phyloP scores from a whole-genome alignment of 2,797 vertebrate genomes.

The Amblyopsis hoosieri region DNA sequence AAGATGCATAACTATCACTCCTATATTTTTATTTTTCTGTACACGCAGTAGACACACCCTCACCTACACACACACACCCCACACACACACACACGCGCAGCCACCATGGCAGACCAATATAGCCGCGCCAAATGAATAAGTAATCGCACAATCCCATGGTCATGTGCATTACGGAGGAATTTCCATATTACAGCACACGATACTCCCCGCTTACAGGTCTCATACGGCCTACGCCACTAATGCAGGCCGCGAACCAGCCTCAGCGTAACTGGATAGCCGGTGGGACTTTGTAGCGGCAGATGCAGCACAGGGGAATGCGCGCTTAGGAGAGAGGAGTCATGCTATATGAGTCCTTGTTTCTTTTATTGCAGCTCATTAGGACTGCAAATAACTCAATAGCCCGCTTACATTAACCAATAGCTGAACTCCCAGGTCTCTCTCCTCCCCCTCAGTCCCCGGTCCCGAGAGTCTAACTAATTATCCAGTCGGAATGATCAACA shows the following conservation, averaged over 20 bases:
- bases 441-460: conserved; percentile 30
- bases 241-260: conserved; percentile 77
- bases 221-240: conserved; percentile 78
- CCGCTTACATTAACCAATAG: conserved; percentile 77
- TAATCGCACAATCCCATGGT: conserved; percentile 81
- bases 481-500: conserved; percentile 48
- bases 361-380: conserved; percentile 89
- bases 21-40: too few relatives aligned
- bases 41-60: not conserved
- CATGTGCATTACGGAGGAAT: conserved; percentile 84
- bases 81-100: conserved; percentile 53
- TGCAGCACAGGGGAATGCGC: conserved; percentile 74
- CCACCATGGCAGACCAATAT: conserved; percentile 75
- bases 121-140: conserved; percentile 84
- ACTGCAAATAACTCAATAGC: conserved; percentile 74
- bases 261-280: conserved; percentile 85
- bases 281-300: conserved; percentile 83
- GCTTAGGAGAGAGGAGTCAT: conserved; percentile 68
- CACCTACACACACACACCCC: conserved; percentile 1
- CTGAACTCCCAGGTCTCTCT: conserved; percentile 50
- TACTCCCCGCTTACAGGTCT: conserved; percentile 83
- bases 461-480: conserved; percentile 61
- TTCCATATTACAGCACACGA: conserved; percentile 88
- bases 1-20: too few relatives aligned
- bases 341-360: conserved; percentile 71